Evolutionary conservation across 2,797 vertebrate genomes (phyloP), one percentile per base, ranked within the genome.

Genomic region (Lithobates pipiens): DNA sequence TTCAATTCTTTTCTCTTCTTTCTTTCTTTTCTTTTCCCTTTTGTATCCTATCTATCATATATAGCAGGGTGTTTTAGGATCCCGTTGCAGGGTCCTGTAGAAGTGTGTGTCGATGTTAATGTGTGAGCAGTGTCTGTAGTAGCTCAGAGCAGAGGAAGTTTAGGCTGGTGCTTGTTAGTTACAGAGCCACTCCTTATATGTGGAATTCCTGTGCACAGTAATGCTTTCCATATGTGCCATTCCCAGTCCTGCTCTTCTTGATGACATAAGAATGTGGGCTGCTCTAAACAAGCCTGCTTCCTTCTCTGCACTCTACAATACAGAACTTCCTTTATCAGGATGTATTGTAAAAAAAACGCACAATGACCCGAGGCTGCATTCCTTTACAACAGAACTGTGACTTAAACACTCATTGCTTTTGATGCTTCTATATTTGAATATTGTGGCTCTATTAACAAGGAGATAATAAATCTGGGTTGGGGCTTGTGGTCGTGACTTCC

Each of bases 141-240:
- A 69, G 44, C 65, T 86, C 65, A 81, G 32, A 39, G 36, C 39
- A 50, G 23, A 63, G 72, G 63, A 82, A 75, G 77, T 80, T 65
- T 80, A 75, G 39, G 77, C 84, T 75, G 77, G 34, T 23, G 25
- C 67, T 76, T 85, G 78, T 76, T 81, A 18, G 61, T 71, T 68
- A 74, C 69, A 83, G 69, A 78, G 85, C 80, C 80, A 83, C 85
- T 86, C 85, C 85, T 86, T 86, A 68, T 82, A 82, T 86, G 69
- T 77, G 80, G 69, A 86, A 86, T 86, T 86, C 75, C 85, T 77
- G 77, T 67, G 44, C 54, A 10, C 75, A 69, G 63, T 80, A 85
- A 85, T 80, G 71, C 61, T 80, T 85, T 85, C 84, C 84, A 86
- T 82, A 68, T 82, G 85, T 86, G 54, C 80, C 67, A 39, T 73